Base-by-base conservation (phyloP, 2,797 vertebrate genomes). In the Sebastes hubbsi region DNA sequence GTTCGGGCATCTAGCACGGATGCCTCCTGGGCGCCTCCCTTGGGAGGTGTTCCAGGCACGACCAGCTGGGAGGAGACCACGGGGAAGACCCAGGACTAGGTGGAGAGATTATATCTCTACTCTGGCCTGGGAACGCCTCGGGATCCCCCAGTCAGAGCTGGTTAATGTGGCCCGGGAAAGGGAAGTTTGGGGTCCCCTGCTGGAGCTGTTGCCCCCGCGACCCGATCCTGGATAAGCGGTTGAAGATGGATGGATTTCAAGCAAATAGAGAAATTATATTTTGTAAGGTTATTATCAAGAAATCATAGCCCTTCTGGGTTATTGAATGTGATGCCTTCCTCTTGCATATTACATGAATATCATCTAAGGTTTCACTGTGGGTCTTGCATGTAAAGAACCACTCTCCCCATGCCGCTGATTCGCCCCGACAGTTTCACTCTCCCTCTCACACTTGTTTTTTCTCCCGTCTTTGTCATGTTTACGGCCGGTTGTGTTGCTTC, bases 321-420 rank as follows among this genome's bases (percentile, higher is more conserved):
- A 83, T 84, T 85, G 54, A 59, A 67, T 75, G 78, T 78, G 78
- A 88, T 74, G 55, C 7, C 36, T 54, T 61, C 80, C 78, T 86
- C 88, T 86, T 95, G 91, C 91, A 97, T 94, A 96, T 96, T 96
- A 94, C 95, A 91, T 96, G 95, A 96, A 93, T 94, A 95, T 96
- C 89, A 93, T 95, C 95, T 92, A 94, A 95, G 94, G 93, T 93
- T 77, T 69, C 92, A 86, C 92, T 89, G 90, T 29, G n/a, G 38
- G n/a, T 81, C 66, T 69, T 42, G 2, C n/a, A 36, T 61, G 1
- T 66, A 55, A 68, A 80, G 24, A 93, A 93, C 89, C 92, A 91
- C 77, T 72, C 59, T 25, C 54, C 55, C 29, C 5, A 42, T 94
- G 91, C 80, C 95, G 94, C 95, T 97, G 96, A 97, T 96, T 96